A percentile compares a stretch with the other conserved stretches of the same genome.
Conservation (phyloP, 2,888 invertebrate species). For the Eilema griseolum region DNA sequence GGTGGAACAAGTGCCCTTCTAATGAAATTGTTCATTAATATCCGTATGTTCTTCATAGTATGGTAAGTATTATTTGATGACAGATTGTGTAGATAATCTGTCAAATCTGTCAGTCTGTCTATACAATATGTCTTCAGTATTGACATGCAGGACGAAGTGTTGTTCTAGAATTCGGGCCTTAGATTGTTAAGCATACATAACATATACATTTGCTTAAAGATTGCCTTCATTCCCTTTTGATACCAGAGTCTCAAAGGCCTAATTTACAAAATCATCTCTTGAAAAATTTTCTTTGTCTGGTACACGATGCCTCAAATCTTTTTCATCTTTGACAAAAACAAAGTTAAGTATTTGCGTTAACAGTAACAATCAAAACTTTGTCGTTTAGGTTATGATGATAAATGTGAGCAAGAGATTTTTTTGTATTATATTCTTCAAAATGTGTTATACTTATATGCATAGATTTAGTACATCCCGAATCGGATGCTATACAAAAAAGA, state of each 20-base stretch:
- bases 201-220: not conserved
- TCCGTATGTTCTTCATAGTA: not conserved
- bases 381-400: constrained; percentile 10
- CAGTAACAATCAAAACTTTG: constrained; percentile 39
- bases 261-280: constrained; percentile 17
- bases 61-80: too few species aligned
- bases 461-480: too few species aligned
- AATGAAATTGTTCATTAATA: not conserved
- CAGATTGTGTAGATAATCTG: too few species aligned
- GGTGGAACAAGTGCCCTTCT: too few species aligned
- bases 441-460: too few species aligned
- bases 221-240: not conserved
- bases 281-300: constrained; percentile 9
- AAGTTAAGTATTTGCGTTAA: constrained; percentile 28
- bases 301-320: not conserved
- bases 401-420: not conserved
- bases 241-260: not conserved
- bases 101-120: too few species aligned
- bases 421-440: not conserved
- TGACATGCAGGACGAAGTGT: too few species aligned
- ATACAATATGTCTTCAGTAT: too few species aligned
- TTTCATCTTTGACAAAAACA: not conserved
- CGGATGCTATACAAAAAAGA: too few species aligned
- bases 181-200: too few species aligned
- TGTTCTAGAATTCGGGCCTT: too few species aligned